These are phyloP conservation scores for Neocloeon triangulifer DNA, from an alignment of 1,140 invertebrate species.

Conservation along the genomic window DNA sequence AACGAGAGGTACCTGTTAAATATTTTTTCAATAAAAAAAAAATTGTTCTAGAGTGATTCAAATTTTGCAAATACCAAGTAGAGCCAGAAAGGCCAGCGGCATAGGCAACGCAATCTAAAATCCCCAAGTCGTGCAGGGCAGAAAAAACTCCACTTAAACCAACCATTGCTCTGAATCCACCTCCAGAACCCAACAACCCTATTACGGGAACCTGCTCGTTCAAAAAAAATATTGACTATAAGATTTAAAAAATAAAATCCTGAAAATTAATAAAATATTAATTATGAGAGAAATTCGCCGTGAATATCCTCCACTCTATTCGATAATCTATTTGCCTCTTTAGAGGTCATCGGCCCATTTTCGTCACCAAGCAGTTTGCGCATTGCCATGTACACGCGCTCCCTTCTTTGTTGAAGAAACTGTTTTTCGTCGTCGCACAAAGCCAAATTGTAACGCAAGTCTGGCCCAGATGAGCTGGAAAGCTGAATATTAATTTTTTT, in stretches of 20 bases:
- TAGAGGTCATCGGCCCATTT: neutral
- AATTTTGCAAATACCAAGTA: slow-evolving; percentile 16
- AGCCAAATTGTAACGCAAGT: slow-evolving; percentile 15
- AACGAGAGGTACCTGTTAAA: slow-evolving; percentile 16
- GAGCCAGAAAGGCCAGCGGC: slow-evolving; percentile 21
- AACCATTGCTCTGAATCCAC: slow-evolving; percentile 25
- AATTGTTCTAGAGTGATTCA: neutral
- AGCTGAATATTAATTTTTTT: slow-evolving; percentile 2
- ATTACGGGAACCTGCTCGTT: slow-evolving; percentile 18
- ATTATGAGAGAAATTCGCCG: neutral
- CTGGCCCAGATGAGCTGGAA: slow-evolving; percentile 12
- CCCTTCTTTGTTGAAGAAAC: slow-evolving; percentile 15
- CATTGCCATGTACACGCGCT: slow-evolving; percentile 15
- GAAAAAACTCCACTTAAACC: slow-evolving; percentile 21
- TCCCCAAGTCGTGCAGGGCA: slow-evolving; percentile 17
- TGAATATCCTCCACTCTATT: neutral
- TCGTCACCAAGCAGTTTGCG: slow-evolving; percentile 15
- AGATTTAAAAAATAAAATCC: neutral
- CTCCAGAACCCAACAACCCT: slow-evolving; percentile 23
- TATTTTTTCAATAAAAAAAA: slow-evolving; percentile 7
- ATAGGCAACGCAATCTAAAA: slow-evolving; percentile 21
- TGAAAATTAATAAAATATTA: neutral
- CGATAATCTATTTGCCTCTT: neutral
- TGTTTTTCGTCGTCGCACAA: slow-evolving; percentile 21
- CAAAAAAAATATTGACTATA: neutral